Percentiles rank a stretch among this genome's conserved stretches.
These are phyloP conservation scores for Drosophila gaucha DNA, from an alignment of 2,888 invertebrate species.

Conservation along the genomic window DNA sequence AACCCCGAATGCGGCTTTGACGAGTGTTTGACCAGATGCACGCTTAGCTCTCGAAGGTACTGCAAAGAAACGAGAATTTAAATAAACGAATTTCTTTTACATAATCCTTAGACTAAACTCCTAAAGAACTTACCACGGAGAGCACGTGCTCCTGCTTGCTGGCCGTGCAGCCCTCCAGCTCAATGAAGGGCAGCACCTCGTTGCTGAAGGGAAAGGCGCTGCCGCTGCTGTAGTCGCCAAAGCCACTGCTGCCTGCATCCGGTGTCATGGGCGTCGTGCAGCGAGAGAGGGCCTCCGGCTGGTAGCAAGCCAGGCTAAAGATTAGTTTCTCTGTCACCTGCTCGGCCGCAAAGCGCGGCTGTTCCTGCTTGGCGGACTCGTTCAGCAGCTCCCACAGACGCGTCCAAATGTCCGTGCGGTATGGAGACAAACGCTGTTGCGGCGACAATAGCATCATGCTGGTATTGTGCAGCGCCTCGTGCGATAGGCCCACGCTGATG, in stretches of 20 bases:
- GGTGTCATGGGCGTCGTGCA: constrained; percentile 94
- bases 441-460: constrained; percentile 93
- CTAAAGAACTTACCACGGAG: constrained; percentile 88
- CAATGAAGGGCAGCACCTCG: constrained; percentile 91
- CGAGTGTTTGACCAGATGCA: constrained; percentile 90
- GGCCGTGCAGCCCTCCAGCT: constrained; percentile 93
- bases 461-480: constrained; percentile 92
- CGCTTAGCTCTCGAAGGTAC: constrained; percentile 94
- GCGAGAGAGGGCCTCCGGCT: constrained; percentile 93
- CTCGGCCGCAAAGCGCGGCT: constrained; percentile 88
- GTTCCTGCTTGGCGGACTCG: constrained; percentile 86
- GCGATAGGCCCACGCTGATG: constrained; percentile 88
- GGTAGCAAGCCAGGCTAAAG: constrained; percentile 93
- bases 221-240: constrained; percentile 85
- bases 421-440: constrained; percentile 92
- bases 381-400: constrained; percentile 91
- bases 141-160: constrained; percentile 95
- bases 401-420: constrained; percentile 93
- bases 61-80: constrained; percentile 76
- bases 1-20: constrained; percentile 85
- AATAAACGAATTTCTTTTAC: not conserved
- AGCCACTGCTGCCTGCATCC: constrained; percentile 85
- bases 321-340: constrained; percentile 91
- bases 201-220: constrained; percentile 83
- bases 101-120: too few species aligned